Conservation (phyloP, 2,797 vertebrate species). For the Erpetoichthys calabaricus region DNA sequence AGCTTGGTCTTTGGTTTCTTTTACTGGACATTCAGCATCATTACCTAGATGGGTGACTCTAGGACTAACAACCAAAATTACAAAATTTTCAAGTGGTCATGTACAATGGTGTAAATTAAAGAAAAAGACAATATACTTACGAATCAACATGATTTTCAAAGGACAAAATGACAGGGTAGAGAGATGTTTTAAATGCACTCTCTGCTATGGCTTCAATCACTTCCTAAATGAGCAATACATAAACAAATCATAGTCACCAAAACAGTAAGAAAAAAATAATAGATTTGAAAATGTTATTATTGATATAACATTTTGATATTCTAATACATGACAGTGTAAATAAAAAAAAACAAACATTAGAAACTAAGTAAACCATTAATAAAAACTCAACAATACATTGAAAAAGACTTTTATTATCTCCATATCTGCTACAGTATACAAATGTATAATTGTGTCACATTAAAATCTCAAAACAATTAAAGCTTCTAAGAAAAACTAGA, state of each 20-base stretch:
- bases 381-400: too few relatives aligned
- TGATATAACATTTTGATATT: too few relatives aligned
- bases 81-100: neutral
- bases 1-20: neutral
- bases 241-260: neutral
- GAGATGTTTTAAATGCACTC: slow-evolving; percentile 73
- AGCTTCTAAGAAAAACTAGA: too few relatives aligned
- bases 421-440: too few relatives aligned
- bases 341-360: too few relatives aligned
- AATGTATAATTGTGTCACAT: too few relatives aligned
- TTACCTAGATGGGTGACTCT: too few relatives aligned
- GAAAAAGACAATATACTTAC: slow-evolving; percentile 45
- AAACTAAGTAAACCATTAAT: too few relatives aligned
- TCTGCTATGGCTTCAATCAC: slow-evolving; percentile 85
- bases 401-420: too few relatives aligned
- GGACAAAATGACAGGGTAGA: slow-evolving; percentile 73
- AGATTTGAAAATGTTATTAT: neutral
- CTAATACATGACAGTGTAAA: too few relatives aligned
- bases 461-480: too few relatives aligned
- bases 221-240: slow-evolving; percentile 39
- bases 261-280: neutral
- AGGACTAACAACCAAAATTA: neutral
- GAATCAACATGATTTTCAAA: slow-evolving; percentile 90
- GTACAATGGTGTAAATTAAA: neutral
- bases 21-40: neutral